Percentiles rank a stretch among this genome's conserved stretches.
Conservation (phyloP, 2,797 vertebrate species). For the Echiichthys vipera region DNA sequence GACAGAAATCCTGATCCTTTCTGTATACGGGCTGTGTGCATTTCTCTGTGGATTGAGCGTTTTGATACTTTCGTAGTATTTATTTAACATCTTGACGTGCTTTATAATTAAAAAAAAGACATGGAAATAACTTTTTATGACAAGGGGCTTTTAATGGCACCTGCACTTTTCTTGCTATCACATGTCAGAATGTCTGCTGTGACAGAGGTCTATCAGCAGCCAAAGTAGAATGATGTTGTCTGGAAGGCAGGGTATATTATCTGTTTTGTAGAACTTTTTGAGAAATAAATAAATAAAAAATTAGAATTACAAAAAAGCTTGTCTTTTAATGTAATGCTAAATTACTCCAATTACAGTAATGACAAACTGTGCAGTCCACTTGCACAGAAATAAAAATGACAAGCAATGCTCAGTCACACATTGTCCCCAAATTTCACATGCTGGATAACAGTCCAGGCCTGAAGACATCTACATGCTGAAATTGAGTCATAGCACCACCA, state of each 20-base stretch:
- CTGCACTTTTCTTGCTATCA: not conserved
- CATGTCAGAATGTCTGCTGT: not conserved
- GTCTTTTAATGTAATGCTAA: not conserved
- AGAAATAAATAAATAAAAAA: not conserved
- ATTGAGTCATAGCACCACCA: no score
- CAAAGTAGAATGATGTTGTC: not conserved
- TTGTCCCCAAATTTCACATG: no score
- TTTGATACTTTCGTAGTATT: no score
- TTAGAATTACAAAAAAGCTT: not conserved
- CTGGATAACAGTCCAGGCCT: no score
- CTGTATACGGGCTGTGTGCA: no score
- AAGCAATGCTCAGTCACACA: not conserved
- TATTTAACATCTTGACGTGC: no score
- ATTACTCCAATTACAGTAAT: not conserved
- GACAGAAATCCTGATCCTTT: no score
- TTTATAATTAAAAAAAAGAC: no score
- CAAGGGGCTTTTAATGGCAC: conserved; percentile 4
- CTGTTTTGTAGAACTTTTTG: not conserved
- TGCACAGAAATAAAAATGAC: not conserved
- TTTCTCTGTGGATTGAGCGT: no score
- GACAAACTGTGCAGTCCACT: not conserved
- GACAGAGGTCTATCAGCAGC: not conserved
- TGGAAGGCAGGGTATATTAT: not conserved
- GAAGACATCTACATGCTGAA: no score
- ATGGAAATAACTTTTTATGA: no score